Evolutionary conservation across 2,888 invertebrate genomes (phyloP), one percentile per base, ranked within the genome.

Genomic region (Electrophaes corylata): DNA sequence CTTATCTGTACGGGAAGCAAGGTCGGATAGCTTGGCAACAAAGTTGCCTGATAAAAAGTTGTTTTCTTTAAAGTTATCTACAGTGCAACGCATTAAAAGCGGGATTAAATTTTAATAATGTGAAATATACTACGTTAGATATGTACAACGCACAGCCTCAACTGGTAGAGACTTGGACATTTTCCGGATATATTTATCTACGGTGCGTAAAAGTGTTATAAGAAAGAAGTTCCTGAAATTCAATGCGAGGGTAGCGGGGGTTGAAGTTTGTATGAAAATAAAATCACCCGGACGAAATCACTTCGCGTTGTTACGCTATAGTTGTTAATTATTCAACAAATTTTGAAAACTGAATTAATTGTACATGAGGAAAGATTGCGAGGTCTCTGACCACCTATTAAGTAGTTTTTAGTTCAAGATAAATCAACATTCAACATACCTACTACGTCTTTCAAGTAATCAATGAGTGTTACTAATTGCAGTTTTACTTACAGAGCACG

Each of bases 401-500:
- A n/a, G 14, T 16, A 14, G 10, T 50, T 41, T 41, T 50, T 33
- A 43, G 41, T 50, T 49, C 29, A 39, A 49, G 49, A 49, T 41
- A 50, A 43, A 44, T 37, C 37, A 44, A 37, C 35, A 29, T 44
- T 41, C 26, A 31, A 37, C 23, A 2, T 16, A 16, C 10, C 16
- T 37, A 29, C 26, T 29, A 29, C 37, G 44, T 39, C 19, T 46
- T 18, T 16, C 10, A 46, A 37, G 19, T 41, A 18, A 44, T 56
- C 49, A 56, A 56, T 49, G 44, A 56, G 33, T 44, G 44, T 49
- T 14, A 33, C 56, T 57, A 50, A 57, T 56, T 50, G 31, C 53
- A 46, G 31, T 53, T 52, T 39, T 31, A 47, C 41, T 47, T 46
- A 33, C 53, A 35, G 26, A 40, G 23, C 37, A 14, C 23, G 43